A percentile compares a stretch with the other conserved stretches of the same genome.
These are phyloP conservation scores for Setipinna tenuifilis DNA, from an alignment of 2,797 vertebrate species.

Conservation along the genomic window DNA sequence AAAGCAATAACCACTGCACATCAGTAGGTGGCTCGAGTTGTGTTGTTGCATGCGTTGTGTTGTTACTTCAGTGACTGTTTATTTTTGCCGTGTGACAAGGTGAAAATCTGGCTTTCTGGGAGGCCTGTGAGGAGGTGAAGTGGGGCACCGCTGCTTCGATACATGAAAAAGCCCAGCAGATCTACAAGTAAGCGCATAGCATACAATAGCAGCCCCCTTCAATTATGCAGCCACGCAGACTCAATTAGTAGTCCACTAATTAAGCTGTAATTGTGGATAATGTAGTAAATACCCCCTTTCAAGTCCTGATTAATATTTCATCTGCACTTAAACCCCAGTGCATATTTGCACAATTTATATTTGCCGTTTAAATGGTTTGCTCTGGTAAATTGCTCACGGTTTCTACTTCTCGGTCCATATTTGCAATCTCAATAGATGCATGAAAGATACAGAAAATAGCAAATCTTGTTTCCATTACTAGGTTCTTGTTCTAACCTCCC, in stretches of 20 bases:
- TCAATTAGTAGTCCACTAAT: background rate
- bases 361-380: background rate
- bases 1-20: background rate
- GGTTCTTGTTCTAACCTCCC: background rate
- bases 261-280: background rate
- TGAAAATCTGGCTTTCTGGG: slow-evolving; percentile 98
- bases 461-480: background rate
- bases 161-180: slow-evolving; percentile 94
- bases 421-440: background rate
- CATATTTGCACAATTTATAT: background rate
- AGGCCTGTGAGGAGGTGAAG: slow-evolving; percentile 94
- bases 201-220: background rate
- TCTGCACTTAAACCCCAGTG: background rate
- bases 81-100: slow-evolving; percentile 68
- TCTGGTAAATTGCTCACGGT: background rate
- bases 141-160: slow-evolving; percentile 93
- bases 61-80: background rate
- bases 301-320: slow-evolving; percentile 6
- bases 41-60: background rate
- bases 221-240: background rate
- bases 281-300: background rate
- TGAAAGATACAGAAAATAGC: background rate
- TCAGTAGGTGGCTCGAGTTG: background rate
- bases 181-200: slow-evolving; percentile 87
- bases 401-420: background rate